Evolutionary conservation across 2,888 invertebrate species (phyloP), one percentile per base, ranked within the genome.

Genomic region (Ectobius pallidus): DNA sequence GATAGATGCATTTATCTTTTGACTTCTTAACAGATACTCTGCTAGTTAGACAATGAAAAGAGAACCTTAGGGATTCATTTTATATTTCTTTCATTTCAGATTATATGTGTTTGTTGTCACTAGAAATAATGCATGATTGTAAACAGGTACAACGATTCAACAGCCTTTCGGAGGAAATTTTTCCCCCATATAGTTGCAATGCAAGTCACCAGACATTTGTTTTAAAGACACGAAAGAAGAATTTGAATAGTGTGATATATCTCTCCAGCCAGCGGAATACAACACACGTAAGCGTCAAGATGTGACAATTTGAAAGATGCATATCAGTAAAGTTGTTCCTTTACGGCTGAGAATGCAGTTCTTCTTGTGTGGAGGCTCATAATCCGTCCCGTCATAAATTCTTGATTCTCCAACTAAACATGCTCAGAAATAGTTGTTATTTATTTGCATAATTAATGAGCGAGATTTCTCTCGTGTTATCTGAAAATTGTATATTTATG

Each of bases 201-300:
- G 20, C 52, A 22, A 9, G 20, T 52, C 52, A 25, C 3, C 2
- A 22, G 25, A 25, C 52, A 52, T 52, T 52, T 52, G 11, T 52
- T 52, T 25, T 22, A 25, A 18, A 25, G 52, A 16, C 52, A 3
- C 20, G 22, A n/a, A n/a, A n/a, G n/a, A n/a, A 52, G 52, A 52
- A 22, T 52, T 1, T 52, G 52, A 52, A 52, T 3, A 52, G 22
- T 63, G 6, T n/a, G n/a, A n/a, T n/a, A n/a, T n/a, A n/a, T n/a
- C n/a, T n/a, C n/a, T n/a, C n/a, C 16, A 63, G 63, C 39, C 39
- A 34, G 42, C 52, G 14, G 14, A 34, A 42, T 18, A 22, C 39
- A 20, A 49, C 49, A 63, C 39, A 39, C 39, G 63, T 63, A 20
- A 22, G 42, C 63, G 63, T 63, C 63, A 63, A 63, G 63, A 42